Evolutionary conservation across 2,113 vertebrate species (phyloP).

Genomic region (Scopus umbretta): DNA sequence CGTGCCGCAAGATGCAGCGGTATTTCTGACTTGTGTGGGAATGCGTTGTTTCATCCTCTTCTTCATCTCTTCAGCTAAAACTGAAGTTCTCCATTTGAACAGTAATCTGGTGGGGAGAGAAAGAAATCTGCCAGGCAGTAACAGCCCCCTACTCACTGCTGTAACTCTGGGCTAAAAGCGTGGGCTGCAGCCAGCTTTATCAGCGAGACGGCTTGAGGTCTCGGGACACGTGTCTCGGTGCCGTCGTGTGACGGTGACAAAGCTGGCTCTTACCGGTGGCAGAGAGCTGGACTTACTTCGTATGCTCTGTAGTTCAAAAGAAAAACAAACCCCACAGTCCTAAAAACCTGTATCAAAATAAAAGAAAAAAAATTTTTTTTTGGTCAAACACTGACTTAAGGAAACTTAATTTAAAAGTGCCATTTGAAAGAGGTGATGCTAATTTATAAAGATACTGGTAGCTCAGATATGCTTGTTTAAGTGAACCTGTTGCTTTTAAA

Average conservation of each 20-base stretch:
- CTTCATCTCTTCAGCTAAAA: background rate
- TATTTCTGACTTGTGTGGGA: background rate
- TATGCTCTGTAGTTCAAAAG: background rate
- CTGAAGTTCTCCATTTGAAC: background rate
- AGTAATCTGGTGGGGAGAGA: no score
- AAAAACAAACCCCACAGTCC: background rate
- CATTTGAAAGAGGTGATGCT: background rate
- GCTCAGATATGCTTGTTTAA: background rate
- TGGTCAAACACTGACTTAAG: background rate
- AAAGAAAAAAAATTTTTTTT: background rate
- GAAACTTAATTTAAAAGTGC: background rate
- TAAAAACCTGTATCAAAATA: background rate
- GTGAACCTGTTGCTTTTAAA: background rate
- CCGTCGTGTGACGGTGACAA: background rate
- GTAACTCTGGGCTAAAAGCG: background rate
- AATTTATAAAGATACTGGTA: background rate
- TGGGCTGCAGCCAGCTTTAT: background rate
- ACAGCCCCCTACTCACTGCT: accelerated
- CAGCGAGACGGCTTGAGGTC: background rate
- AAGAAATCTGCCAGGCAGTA: accelerated
- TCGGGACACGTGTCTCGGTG: accelerated
- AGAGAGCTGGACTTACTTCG: background rate
- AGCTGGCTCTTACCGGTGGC: background rate
- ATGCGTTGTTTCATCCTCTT: background rate
- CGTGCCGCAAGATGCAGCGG: background rate